Conservation (phyloP, 2,888 invertebrate genomes). For the Napeogenes sylphis region DNA sequence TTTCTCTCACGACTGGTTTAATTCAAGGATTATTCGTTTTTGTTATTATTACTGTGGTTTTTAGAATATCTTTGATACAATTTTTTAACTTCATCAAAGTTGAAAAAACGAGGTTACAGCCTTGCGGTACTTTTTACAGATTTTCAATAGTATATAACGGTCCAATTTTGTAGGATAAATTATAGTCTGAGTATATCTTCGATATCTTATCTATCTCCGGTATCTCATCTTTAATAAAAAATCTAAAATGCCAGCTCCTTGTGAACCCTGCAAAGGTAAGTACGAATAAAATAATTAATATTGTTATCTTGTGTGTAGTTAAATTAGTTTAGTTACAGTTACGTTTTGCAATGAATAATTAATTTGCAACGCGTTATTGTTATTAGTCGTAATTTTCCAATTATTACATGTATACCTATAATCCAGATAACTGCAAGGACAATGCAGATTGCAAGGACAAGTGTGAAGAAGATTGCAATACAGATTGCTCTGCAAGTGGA, state of each 20-base stretch:
- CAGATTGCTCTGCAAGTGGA: slow-evolving; percentile 44
- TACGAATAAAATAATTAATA: too few species aligned
- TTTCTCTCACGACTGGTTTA: too few species aligned
- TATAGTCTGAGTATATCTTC: slow-evolving; percentile 31
- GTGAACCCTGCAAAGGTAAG: slow-evolving; percentile 77
- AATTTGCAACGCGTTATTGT: neutral
- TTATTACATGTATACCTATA: too few species aligned
- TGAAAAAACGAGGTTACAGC: slow-evolving; percentile 46
- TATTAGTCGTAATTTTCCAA: too few species aligned
- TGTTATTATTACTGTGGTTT: neutral
- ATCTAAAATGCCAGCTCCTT: slow-evolving; percentile 74
- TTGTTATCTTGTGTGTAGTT: too few species aligned
- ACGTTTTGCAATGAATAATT: too few species aligned
- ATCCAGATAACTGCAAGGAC: slow-evolving; percentile 59
- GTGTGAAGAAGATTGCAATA: slow-evolving; percentile 36
- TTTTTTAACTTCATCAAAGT: slow-evolving; percentile 10
- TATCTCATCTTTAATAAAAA: slow-evolving; percentile 8
- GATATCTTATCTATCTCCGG: slow-evolving; percentile 6
- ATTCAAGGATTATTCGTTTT: too few species aligned
- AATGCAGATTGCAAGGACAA: slow-evolving; percentile 53
- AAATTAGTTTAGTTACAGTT: too few species aligned
- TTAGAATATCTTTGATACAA: neutral
- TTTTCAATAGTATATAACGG: slow-evolving; percentile 40
- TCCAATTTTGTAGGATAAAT: slow-evolving; percentile 21
- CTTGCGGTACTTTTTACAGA: slow-evolving; percentile 49